These are phyloP conservation scores for Meandrusa payeni DNA, from an alignment of 2,888 invertebrate species.

Conservation along the genomic window DNA sequence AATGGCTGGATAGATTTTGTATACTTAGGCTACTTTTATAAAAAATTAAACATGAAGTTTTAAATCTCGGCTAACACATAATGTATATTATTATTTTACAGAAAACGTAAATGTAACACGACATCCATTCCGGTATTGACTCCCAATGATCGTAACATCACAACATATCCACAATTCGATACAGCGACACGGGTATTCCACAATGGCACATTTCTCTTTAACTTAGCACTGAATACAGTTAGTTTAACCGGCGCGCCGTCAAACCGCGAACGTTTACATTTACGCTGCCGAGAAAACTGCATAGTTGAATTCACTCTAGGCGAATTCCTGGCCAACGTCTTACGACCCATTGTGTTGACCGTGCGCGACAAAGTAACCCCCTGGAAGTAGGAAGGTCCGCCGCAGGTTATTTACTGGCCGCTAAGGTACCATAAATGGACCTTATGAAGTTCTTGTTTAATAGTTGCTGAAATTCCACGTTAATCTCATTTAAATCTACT, in stretches of 20 bases:
- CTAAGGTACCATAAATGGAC: constrained; percentile 12
- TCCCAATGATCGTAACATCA: no score
- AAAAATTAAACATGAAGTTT: no score
- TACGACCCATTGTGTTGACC: constrained; percentile 62
- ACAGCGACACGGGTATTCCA: constrained; percentile 7
- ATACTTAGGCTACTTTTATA: no score
- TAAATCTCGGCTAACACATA: no score
- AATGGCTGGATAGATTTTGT: no score
- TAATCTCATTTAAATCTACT: constrained; percentile 2
- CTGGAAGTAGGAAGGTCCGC: constrained; percentile 29
- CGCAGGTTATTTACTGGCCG: constrained; percentile 27
- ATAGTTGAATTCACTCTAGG: constrained; percentile 62
- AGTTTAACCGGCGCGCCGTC: constrained; percentile 28
- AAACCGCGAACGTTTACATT: constrained; percentile 44
- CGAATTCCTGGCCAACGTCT: constrained; percentile 50
- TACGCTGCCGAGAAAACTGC: constrained; percentile 51
- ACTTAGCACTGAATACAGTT: constrained; percentile 24
- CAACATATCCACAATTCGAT: constrained; percentile 2
- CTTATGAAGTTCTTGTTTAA: constrained; percentile 7
- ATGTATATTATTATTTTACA: no score
- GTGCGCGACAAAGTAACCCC: constrained; percentile 44
- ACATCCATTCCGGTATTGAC: no score
- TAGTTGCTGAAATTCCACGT: neutral
- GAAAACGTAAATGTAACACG: no score
- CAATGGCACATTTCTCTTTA: constrained; percentile 17